Conservation (phyloP, 2,797 vertebrate genomes). For the Pangasius djambal region DNA sequence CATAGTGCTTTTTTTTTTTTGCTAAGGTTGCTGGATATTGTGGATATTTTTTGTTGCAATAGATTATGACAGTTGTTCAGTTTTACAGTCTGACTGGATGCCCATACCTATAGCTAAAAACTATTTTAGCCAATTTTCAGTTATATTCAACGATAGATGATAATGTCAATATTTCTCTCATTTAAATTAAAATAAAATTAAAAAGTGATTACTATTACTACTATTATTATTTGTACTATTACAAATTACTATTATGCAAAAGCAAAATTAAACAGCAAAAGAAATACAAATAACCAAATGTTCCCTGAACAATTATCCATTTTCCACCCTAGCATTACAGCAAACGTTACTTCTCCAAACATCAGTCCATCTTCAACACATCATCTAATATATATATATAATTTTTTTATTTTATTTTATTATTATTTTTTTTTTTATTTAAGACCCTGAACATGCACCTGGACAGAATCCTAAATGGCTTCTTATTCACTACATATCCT, state of each 20-base stretch:
- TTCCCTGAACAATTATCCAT: neutral
- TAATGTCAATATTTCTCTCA: neutral
- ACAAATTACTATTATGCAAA: neutral
- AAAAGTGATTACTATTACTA: too few relatives aligned
- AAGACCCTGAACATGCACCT: neutral
- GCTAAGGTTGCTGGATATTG: neutral
- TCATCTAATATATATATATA: neutral
- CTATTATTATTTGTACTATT: too few relatives aligned
- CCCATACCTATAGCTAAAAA: neutral
- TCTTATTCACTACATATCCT: neutral
- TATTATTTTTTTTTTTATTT: neutral
- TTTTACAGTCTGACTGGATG: neutral
- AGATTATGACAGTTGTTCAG: neutral
- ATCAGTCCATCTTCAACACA: neutral
- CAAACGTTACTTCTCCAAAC: neutral
- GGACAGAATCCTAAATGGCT: neutral
- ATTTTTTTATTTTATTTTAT: too few relatives aligned
- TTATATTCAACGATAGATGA: neutral
- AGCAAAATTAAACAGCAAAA: neutral
- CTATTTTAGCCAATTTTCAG: neutral
- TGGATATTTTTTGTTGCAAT: neutral
- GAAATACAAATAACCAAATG: neutral
- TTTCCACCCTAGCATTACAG: neutral
- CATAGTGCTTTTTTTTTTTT: neutral
- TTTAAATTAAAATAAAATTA: neutral